Percentiles rank a stretch among this genome's conserved stretches.
phyloP scores from a whole-genome alignment of 1,140 invertebrate genomes.

The Pinna nobilis region DNA sequence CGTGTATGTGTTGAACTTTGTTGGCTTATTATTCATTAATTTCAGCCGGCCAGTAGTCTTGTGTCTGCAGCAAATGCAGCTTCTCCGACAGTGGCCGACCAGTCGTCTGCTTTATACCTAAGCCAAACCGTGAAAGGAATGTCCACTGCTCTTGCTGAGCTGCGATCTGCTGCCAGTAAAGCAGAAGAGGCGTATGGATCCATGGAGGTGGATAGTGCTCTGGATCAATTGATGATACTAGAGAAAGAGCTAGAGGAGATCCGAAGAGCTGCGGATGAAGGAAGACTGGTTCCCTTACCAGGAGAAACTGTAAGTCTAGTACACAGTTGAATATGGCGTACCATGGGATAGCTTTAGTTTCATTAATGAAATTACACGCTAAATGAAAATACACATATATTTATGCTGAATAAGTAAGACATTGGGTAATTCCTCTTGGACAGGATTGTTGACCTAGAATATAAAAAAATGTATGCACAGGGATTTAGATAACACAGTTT shows the following conservation, averaged over 20 bases:
- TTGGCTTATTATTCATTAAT: slow-evolving; percentile 4
- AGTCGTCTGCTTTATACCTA: slow-evolving; percentile 83
- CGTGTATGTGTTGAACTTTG: neutral
- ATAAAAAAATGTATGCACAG: too few species aligned
- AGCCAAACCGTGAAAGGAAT: slow-evolving; percentile 85
- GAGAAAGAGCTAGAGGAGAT: slow-evolving; percentile 89
- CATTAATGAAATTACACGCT: too few species aligned
- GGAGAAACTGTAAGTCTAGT: slow-evolving; percentile 83
- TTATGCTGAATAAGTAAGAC: too few species aligned
- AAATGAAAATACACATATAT: too few species aligned
- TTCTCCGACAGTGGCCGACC: slow-evolving; percentile 90
- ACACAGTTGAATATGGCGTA: too few species aligned
- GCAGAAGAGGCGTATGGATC: slow-evolving; percentile 91
- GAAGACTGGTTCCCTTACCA: slow-evolving; percentile 86
- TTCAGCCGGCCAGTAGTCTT: slow-evolving; percentile 81
- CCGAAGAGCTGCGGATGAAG: slow-evolving; percentile 82
- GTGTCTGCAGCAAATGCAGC: slow-evolving; percentile 85
- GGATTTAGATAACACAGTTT: too few species aligned
- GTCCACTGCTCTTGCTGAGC: slow-evolving; percentile 84
- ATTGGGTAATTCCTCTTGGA: too few species aligned
- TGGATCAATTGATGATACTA: slow-evolving; percentile 86
- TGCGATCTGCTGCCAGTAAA: slow-evolving; percentile 87
- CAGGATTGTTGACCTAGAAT: too few species aligned
- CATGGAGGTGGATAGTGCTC: slow-evolving; percentile 84
- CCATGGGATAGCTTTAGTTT: too few species aligned